Base-by-base conservation (phyloP, 2,888 invertebrate species). In the Chrysina gloriosa region DNA sequence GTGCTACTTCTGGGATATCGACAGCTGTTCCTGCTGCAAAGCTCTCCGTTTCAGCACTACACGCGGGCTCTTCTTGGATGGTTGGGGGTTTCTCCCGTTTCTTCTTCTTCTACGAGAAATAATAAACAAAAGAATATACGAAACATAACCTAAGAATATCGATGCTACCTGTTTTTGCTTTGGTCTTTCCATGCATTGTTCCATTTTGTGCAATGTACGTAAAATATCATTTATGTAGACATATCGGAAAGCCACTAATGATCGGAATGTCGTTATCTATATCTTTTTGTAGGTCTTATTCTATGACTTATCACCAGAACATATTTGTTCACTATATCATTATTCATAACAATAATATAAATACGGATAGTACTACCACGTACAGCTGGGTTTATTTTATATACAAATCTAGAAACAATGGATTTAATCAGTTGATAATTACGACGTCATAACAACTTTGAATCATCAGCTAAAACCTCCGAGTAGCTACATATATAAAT, bases 131-230 rank as follows among this genome's bases (percentile, higher is more conserved):
- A 45, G 31, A 14, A 64, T n/a, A n/a, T n/a, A n/a, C n/a, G n/a
- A 29, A 54, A 64, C 34, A 64, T 68, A 68, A 68, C 68, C 68
- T 54, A 21, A 23, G 21, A 63, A 14, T 14, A 36, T 3, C 50
- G 19, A n/a, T 23, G 25, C 25, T 68, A 56, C 63, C 42, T 68
- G 68, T 64, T 64, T 68, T n/a, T 50, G 34, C 47, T 56, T 68
- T 5, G 63, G 68, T 21, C 56, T 39, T 56, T 68, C 68, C 23
- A 68, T 25, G 25, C 47, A 52, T 47, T 58, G 48, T 16, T 67
- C 66, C 66, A 67, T 67, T 67, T 65, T 34, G 27, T 9, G 29
- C 9, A 7, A 5, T 36, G 14, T 64, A 39, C 27, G n/a, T 42
- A 27, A 25, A 39, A 61, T 61, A 29, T 4, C 31, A 34, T 21